Evolutionary conservation across 2,113 vertebrate genomes (phyloP), one percentile per base, ranked within the genome.

Genomic region (Periophthalmodon schlosseri): DNA sequence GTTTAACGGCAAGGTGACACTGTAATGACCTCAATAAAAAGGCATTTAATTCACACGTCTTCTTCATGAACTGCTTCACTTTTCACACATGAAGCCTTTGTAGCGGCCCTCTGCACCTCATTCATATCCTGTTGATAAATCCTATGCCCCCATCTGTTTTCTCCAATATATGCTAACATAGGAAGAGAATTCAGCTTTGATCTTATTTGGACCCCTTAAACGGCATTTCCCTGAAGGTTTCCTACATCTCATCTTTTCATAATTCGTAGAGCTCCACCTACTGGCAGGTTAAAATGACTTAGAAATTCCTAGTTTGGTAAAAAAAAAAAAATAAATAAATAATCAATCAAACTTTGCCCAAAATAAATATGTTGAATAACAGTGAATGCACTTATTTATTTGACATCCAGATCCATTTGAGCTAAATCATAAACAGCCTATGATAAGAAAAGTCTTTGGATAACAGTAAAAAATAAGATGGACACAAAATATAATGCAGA

Each of bases 11-110:
- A 77, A 91, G 82, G 84, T 89, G 91, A 85, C 61, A 87, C 81
- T 79, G 84, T 88, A 92, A 93, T 90, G 86, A 89, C 88, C 81
- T 87, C 86, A 87, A 89, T 88, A 94, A 91, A 90, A 83, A 78
- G 79, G 69, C 79, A 71, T 80, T 91, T 91, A 77, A 87, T 88
- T 93, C 88, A 82, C 91, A 91, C 91, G 83, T 70, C 68, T 77
- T 46, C 77, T 81, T 78, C 73, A 81, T 74, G 82, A 82, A 76
- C 84, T 73, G 72, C 33, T 74, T 83, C 78, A 82, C 79, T 87
- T 90, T 81, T 89, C 86, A 88, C 86, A 76, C 70, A 9, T 76
- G 20, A 10, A 71, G 72, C 69, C 89, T 92, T 92, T 93, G 87
- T 89, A 77, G 84, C 73, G 63, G 54, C 34, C 73, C 68, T 54